Evolutionary conservation across 2,113 vertebrate genomes (phyloP).

Genomic region (Tragulus kanchil): DNA sequence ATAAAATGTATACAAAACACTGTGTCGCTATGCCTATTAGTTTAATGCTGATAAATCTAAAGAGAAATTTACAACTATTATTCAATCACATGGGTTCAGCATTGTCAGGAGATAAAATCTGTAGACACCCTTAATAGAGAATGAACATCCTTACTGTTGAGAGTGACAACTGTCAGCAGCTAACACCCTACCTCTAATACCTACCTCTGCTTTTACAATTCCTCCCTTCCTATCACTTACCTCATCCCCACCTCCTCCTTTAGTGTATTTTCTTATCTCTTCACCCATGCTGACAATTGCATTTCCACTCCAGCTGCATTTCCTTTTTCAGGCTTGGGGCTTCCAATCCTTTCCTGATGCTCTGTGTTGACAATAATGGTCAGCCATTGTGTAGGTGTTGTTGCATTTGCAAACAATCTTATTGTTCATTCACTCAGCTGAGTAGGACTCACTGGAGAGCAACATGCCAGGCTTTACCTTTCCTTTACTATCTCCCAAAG

Average conservation of each 20-base stretch:
- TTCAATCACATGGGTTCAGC: neutral
- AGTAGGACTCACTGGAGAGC: neutral
- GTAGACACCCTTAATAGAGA: neutral
- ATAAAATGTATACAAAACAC: neutral
- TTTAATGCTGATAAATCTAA: neutral
- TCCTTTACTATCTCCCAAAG: neutral
- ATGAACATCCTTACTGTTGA: neutral
- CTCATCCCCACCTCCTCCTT: neutral
- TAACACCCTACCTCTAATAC: neutral
- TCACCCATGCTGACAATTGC: neutral
- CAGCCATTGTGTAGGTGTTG: neutral
- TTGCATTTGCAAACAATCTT: neutral
- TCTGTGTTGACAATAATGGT: neutral
- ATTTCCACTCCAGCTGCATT: neutral
- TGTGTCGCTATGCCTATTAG: neutral
- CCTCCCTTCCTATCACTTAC: neutral
- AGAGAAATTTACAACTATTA: neutral
- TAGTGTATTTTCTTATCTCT: neutral
- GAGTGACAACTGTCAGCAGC: neutral
- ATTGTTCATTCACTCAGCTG: neutral
- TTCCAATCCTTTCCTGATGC: neutral
- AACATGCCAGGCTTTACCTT: neutral
- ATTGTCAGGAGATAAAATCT: neutral
- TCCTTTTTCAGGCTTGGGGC: neutral
- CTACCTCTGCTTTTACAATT: neutral